Percentiles rank a stretch among this genome's conserved stretches.
Conservation (phyloP, 2,113 vertebrate species). For the Cryptomyrus ogoouensis region DNA sequence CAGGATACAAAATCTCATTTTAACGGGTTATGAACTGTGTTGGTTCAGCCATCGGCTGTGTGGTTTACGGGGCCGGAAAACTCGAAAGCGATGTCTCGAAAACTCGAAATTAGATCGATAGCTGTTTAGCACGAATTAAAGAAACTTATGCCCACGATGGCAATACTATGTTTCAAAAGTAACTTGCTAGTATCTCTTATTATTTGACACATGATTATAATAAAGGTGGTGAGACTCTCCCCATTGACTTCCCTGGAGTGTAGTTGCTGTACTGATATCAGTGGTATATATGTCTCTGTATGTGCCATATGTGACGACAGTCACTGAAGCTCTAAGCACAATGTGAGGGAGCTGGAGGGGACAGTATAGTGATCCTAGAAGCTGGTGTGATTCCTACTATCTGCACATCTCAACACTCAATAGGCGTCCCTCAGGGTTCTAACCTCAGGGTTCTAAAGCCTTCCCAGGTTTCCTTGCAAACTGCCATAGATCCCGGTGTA, state of each 20-base stretch:
- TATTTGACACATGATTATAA: not conserved
- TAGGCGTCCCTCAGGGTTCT: not conserved
- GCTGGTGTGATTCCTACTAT: not conserved
- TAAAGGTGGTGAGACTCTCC: not conserved
- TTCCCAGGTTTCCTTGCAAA: not conserved
- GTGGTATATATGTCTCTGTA: not conserved
- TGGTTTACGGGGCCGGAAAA: conserved; percentile 3
- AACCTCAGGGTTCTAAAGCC: not conserved
- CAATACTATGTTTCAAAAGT: not conserved
- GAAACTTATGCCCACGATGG: conserved; percentile 27
- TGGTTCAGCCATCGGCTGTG: conserved; percentile 24
- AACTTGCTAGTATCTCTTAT: not conserved
- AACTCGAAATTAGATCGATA: conserved; percentile 12
- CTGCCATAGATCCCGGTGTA: not conserved
- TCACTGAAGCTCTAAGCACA: not conserved
- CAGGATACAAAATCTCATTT: conserved; percentile 42
- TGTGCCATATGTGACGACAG: not conserved
- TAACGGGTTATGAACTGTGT: conserved; percentile 27
- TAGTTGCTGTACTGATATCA: not conserved
- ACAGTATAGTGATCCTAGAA: not conserved
- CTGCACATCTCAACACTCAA: not conserved
- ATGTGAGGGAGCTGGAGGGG: not conserved
- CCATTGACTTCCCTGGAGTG: not conserved
- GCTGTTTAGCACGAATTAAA: conserved; percentile 37
- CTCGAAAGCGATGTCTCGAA: not conserved